phyloP scores from a whole-genome alignment of 2,113 vertebrate species.

The Ardeotis arabs region DNA sequence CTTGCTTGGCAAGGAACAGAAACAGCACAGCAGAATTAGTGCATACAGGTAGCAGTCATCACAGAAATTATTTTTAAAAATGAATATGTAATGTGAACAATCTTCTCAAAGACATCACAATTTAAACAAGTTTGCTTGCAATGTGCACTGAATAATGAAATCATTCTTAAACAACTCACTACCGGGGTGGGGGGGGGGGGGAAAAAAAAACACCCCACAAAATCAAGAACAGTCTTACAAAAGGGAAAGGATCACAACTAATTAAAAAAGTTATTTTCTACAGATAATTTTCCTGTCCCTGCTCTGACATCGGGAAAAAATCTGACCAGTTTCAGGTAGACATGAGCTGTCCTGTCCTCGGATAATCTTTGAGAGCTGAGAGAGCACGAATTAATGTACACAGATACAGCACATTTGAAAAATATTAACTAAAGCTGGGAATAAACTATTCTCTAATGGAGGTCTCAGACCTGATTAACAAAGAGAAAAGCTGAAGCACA shows the following conservation, averaged over 20 bases:
- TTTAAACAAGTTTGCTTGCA: neutral
- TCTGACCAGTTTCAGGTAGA: neutral
- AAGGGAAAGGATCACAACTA: neutral
- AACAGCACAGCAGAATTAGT: neutral
- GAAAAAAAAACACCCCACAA: neutral
- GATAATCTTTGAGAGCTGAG: slow-evolving; percentile 18
- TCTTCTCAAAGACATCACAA: neutral
- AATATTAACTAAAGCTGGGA: slow-evolving; percentile 14
- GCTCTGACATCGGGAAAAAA: neutral
- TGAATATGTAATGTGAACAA: neutral
- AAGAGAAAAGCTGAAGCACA: neutral
- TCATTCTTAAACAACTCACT: neutral
- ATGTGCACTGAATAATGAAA: neutral
- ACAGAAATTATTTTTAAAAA: neutral
- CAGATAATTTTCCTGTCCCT: neutral
- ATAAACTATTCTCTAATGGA: neutral
- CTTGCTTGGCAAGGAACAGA: neutral
- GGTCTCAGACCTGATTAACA: neutral
- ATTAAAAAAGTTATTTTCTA: neutral
- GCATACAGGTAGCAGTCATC: neutral
- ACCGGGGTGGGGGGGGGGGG: too few relatives aligned
- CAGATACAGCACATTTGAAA: neutral
- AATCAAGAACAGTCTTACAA: neutral
- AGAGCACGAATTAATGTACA: neutral
- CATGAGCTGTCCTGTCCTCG: neutral